phyloP scores from a whole-genome alignment of 2,888 invertebrate species.

The Frankliniella fusca region DNA sequence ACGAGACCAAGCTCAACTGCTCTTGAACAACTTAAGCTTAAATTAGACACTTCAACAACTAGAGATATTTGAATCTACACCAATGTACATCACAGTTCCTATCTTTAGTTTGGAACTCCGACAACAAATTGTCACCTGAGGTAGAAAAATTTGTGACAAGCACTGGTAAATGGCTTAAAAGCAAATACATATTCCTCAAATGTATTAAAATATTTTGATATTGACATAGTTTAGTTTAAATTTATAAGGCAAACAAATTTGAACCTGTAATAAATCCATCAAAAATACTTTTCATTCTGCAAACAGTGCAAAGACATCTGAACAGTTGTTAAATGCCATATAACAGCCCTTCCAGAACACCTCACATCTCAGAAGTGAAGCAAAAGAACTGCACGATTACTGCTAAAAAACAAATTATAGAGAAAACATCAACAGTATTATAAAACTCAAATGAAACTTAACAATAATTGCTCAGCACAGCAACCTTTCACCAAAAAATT shows the following conservation, averaged over 20 bases:
- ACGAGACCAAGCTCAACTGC: no score
- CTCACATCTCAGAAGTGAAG: neutral
- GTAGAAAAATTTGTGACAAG: neutral
- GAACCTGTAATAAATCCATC: neutral
- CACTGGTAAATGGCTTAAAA: neutral
- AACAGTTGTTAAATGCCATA: neutral
- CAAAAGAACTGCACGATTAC: neutral
- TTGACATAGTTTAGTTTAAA: neutral
- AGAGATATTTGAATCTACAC: neutral
- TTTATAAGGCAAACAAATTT: neutral
- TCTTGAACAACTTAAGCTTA: neutral
- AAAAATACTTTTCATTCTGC: neutral
- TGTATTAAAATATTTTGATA: neutral
- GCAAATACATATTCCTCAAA: neutral
- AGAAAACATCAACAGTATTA: no score
- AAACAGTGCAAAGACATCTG: neutral
- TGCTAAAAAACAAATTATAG: neutral
- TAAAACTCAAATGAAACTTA: no score
- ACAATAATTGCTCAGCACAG: no score
- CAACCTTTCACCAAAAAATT: no score
- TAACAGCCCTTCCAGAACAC: neutral
- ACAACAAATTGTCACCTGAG: neutral
- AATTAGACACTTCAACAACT: neutral
- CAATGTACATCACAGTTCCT: neutral
- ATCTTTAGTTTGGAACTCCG: neutral